Conservation (phyloP, 2,797 vertebrate species). For the Sebastes matsubarae region DNA sequence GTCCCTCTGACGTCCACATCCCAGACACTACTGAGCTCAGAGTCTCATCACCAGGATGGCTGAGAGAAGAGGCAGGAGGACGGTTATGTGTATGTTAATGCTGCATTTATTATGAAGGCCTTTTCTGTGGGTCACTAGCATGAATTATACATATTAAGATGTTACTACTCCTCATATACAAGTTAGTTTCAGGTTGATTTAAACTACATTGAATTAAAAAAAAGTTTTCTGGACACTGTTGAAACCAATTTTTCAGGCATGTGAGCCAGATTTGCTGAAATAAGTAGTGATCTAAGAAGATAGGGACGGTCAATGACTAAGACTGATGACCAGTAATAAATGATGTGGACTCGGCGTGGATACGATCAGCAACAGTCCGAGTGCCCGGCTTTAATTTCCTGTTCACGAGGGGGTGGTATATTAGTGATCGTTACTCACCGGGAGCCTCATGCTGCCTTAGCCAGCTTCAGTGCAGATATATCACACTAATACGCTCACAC, state of each 20-base stretch:
- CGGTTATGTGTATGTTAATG: background rate
- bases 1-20: background rate
- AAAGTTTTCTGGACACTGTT: background rate
- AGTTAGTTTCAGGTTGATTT: slow-evolving; percentile 6
- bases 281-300: background rate
- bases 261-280: background rate
- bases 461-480: background rate
- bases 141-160: background rate
- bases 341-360: slow-evolving; percentile 14
- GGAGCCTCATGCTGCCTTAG: background rate
- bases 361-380: slow-evolving; percentile 49
- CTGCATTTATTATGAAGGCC: background rate
- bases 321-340: slow-evolving; percentile 67
- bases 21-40: background rate
- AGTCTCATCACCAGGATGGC: background rate
- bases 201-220: background rate
- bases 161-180: background rate
- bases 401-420: slow-evolving; percentile 32
- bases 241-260: background rate
- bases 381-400: slow-evolving; percentile 75
- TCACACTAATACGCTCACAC: background rate
- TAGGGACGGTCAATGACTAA: slow-evolving; percentile 12
- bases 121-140: background rate
- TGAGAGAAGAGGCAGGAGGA: background rate
- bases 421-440: slow-evolving; percentile 40